Evolutionary conservation across 2,113 vertebrate species (phyloP).

Genomic region (Ptilonorhynchus violaceus): DNA sequence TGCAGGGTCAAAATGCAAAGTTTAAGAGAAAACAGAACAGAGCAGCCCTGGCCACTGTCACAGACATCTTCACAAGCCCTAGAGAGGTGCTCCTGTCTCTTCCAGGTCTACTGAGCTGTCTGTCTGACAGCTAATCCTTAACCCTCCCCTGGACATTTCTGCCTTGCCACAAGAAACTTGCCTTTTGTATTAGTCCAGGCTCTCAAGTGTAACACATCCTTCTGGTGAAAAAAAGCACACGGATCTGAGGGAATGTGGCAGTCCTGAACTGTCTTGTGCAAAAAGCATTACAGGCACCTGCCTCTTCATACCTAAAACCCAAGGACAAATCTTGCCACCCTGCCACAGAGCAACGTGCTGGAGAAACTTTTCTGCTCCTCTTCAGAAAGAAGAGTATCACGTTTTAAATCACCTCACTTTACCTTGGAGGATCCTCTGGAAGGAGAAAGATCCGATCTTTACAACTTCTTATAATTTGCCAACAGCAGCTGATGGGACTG

Average conservation of each 20-base stretch:
- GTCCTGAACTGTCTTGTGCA: not conserved
- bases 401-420: not conserved
- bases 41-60: not conserved
- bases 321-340: not conserved
- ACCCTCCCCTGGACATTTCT: not conserved
- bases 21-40: not conserved
- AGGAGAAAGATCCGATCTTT: not conserved
- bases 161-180: not conserved
- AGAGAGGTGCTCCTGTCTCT: not conserved
- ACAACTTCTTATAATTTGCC: not conserved
- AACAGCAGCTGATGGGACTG: accelerated
- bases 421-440: not conserved
- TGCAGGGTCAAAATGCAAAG: not conserved
- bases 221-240: not conserved
- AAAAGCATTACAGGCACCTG: not conserved
- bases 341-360: too few relatives aligned
- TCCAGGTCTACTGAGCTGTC: not conserved
- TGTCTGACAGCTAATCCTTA: not conserved
- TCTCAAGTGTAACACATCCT: not conserved
- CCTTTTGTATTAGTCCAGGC: not conserved
- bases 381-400: not conserved
- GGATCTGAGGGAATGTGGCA: not conserved
- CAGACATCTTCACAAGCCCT: not conserved
- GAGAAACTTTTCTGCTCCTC: not conserved
- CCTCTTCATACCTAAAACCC: not conserved